Evolutionary conservation across 1,140 invertebrate species (phyloP).

Genomic region (Drepana arcuata): DNA sequence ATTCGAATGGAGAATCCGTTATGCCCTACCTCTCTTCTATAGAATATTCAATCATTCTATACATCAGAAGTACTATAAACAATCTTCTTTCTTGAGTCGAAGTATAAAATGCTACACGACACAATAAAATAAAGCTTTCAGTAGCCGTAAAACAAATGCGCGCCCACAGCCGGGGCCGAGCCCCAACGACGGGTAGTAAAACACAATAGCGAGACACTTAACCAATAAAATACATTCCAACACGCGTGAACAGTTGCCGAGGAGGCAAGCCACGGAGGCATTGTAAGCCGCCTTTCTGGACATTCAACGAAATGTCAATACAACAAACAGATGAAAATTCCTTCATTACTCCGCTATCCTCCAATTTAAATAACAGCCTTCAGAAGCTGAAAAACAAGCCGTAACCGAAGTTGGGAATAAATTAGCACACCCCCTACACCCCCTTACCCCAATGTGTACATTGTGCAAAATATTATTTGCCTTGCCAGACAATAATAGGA

Average conservation of each 20-base stretch:
- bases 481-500: conserved; percentile 69
- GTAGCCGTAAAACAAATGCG: too few species aligned
- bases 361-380: conserved; percentile 70
- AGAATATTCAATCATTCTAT: too few species aligned
- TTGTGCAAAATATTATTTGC: conserved; percentile 71
- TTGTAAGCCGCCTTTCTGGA: too few species aligned
- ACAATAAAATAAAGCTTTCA: not conserved
- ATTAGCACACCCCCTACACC: conserved; percentile 56
- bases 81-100: too few species aligned
- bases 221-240: too few species aligned
- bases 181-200: not conserved
- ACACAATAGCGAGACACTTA: not conserved
- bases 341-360: conserved; percentile 55
- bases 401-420: conserved; percentile 70
- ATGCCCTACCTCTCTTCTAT: too few species aligned
- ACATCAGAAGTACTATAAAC: too few species aligned
- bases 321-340: conserved; percentile 37
- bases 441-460: conserved; percentile 64
- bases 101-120: too few species aligned
- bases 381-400: conserved; percentile 70
- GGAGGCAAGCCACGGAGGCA: too few species aligned
- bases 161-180: too few species aligned
- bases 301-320: conserved; percentile 6
- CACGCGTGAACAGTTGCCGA: too few species aligned
- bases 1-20: too few species aligned